These are phyloP conservation scores for Lordiphosa stackelbergi DNA, from an alignment of 1,140 invertebrate species.

Conservation along the genomic window DNA sequence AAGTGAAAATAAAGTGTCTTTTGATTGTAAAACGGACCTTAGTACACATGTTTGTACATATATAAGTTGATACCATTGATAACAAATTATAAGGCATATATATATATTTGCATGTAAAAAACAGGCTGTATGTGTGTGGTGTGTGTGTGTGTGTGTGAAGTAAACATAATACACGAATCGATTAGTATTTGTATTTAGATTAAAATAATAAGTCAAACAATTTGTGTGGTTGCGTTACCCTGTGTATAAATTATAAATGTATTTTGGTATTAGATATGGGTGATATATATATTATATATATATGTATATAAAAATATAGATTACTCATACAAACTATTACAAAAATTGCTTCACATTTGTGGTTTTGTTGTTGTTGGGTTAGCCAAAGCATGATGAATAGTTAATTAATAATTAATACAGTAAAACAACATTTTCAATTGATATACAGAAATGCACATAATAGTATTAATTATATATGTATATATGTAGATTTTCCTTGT, in stretches of 20 bases:
- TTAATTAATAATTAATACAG: slow-evolving; percentile 9
- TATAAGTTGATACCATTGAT: slow-evolving; percentile 20
- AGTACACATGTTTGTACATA: slow-evolving; percentile 10
- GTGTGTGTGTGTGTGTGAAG: slow-evolving; percentile 33
- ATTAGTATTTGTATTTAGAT: slow-evolving; percentile 67
- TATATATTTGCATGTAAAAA: background rate
- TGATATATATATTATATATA: slow-evolving; percentile 29
- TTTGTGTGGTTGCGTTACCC: slow-evolving; percentile 26
- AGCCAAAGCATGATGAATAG: slow-evolving; percentile 26
- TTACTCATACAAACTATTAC: slow-evolving; percentile 32
- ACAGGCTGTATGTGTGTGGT: slow-evolving; percentile 12
- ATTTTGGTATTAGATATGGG: slow-evolving; percentile 23
- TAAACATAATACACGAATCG: slow-evolving; percentile 74
- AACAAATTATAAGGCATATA: slow-evolving; percentile 39
- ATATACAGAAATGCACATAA: slow-evolving; percentile 37
- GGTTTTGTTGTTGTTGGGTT: slow-evolving; percentile 3
- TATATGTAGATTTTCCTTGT: slow-evolving; percentile 38
- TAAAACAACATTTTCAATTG: slow-evolving; percentile 20
- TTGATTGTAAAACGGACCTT: slow-evolving; percentile 1
- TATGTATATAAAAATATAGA: slow-evolving; percentile 18
- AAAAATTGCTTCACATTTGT: too few species aligned
- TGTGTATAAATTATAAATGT: slow-evolving; percentile 24
- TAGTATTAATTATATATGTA: slow-evolving; percentile 41
- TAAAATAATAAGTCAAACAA: slow-evolving; percentile 36
- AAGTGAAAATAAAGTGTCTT: too few species aligned